phyloP scores from a whole-genome alignment of 2,113 vertebrate species.

The Neogale vison region DNA sequence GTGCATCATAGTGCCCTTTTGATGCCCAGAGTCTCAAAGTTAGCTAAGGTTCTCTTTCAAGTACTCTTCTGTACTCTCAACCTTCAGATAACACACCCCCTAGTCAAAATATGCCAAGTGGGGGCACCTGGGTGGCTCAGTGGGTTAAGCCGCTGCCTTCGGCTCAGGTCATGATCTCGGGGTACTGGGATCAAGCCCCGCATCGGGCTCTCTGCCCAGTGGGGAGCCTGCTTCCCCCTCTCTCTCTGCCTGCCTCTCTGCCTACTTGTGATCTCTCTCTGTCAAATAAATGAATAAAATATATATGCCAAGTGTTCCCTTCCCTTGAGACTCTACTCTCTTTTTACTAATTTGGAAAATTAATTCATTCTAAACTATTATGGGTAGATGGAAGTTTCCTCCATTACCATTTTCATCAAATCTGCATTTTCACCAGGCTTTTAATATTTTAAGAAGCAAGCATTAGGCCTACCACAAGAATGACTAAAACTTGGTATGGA shows the following conservation, averaged over 20 bases:
- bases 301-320: neutral
- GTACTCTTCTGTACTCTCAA: neutral
- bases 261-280: too few relatives aligned
- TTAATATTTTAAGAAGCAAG: neutral
- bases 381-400: neutral
- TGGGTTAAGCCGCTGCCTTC: too few relatives aligned
- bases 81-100: neutral
- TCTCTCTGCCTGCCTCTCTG: too few relatives aligned
- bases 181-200: too few relatives aligned
- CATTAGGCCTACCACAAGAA: neutral
- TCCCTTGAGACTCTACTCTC: neutral
- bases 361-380: constrained; percentile 1
- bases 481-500: neutral
- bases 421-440: neutral
- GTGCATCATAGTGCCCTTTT: neutral
- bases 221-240: too few relatives aligned
- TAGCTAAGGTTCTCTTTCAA: neutral
- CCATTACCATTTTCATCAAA: neutral
- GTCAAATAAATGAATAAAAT: too few relatives aligned
- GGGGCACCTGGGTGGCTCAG: too few relatives aligned
- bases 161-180: too few relatives aligned
- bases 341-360: neutral
- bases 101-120: neutral
- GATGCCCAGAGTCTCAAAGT: neutral
- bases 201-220: too few relatives aligned